These are phyloP conservation scores for Potorous gilbertii DNA, from an alignment of 2,797 vertebrate species.

Conservation along the genomic window DNA sequence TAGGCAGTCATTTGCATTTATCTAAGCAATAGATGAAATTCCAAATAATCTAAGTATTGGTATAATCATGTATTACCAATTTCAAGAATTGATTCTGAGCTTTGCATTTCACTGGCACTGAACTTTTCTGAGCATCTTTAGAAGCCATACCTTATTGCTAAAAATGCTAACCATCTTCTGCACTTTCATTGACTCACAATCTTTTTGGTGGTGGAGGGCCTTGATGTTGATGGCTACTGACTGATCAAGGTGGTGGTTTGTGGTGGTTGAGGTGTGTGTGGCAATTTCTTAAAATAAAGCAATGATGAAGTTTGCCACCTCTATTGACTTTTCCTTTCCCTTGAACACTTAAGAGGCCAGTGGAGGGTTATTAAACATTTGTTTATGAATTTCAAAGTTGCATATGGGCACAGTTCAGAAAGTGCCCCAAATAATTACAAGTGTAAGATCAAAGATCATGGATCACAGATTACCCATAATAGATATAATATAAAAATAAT, in stretches of 20 bases:
- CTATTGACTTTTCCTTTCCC: neutral
- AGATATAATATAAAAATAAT: neutral
- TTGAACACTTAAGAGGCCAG: neutral
- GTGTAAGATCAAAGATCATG: neutral
- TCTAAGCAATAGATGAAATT: neutral
- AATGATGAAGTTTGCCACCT: neutral
- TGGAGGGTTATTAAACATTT: neutral
- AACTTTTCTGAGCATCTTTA: conserved; percentile 9
- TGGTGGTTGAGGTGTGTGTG: neutral
- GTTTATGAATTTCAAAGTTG: neutral
- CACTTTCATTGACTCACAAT: neutral
- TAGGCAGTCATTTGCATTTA: neutral
- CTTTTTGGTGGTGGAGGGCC: neutral
- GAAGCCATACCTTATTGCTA: neutral
- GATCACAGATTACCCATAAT: neutral
- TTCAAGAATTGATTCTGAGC: neutral
- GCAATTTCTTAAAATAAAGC: neutral
- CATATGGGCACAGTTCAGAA: neutral
- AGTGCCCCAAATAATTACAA: neutral
- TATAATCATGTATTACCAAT: neutral
- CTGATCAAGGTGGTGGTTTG: neutral
- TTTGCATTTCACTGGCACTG: neutral
- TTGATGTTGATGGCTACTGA: neutral
- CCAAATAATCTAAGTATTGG: neutral
- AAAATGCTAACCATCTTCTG: neutral